Evolutionary conservation across 2,888 invertebrate genomes (phyloP).

Genomic region (Acrobasis suavella): DNA sequence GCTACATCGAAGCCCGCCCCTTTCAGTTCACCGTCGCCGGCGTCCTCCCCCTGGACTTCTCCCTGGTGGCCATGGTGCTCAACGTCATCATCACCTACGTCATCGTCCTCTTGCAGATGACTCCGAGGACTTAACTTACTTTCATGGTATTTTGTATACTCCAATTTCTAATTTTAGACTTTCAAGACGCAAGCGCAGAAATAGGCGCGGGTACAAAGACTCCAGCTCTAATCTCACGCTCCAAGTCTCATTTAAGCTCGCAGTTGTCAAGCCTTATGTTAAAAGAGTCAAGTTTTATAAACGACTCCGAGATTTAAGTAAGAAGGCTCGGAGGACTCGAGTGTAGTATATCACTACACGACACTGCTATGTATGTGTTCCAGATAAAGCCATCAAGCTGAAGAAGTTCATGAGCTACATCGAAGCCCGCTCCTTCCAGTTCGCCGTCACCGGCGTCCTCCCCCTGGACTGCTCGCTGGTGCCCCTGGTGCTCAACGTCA

Average conservation of each 20-base stretch:
- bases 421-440: slow-evolving; percentile 31
- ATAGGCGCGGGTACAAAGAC: too few relatives aligned
- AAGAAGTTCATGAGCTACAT: slow-evolving; percentile 29
- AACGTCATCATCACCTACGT: slow-evolving; percentile 35
- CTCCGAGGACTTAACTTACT: not conserved
- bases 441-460: slow-evolving; percentile 28
- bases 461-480: slow-evolving; percentile 32
- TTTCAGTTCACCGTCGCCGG: slow-evolving; percentile 29
- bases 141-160: too few relatives aligned
- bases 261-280: too few relatives aligned
- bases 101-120: slow-evolving; percentile 37
- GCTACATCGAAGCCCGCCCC: slow-evolving; percentile 32
- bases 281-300: too few relatives aligned
- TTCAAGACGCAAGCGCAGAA: too few relatives aligned
- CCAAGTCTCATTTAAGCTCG: too few relatives aligned
- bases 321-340: too few relatives aligned
- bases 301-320: too few relatives aligned
- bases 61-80: slow-evolving; percentile 28
- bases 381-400: not conserved
- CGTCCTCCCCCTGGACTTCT: slow-evolving; percentile 31
- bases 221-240: too few relatives aligned
- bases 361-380: not conserved
- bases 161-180: too few relatives aligned
- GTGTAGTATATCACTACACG: too few relatives aligned
- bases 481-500: slow-evolving; percentile 28